phyloP scores from a whole-genome alignment of 2,113 vertebrate species.

The Turnix velox region DNA sequence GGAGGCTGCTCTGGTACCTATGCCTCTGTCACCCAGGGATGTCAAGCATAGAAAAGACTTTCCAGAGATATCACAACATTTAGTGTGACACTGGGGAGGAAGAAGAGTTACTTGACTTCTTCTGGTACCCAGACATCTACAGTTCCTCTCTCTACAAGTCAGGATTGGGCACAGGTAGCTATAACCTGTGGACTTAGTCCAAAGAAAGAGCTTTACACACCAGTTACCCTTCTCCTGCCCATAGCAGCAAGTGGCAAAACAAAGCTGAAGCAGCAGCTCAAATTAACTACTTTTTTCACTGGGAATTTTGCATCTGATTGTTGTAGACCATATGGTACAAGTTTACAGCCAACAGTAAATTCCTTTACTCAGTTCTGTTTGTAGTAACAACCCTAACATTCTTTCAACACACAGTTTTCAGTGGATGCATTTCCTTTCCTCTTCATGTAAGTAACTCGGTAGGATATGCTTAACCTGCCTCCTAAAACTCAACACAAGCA shows the following conservation, averaged over 20 bases:
- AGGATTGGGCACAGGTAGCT: not conserved
- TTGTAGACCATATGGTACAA: not conserved
- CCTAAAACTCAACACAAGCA: conserved; percentile 18
- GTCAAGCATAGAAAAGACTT: not conserved
- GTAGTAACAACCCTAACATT: not conserved
- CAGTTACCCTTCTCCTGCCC: not conserved
- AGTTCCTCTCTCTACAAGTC: not conserved
- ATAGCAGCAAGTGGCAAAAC: not conserved
- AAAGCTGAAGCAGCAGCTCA: not conserved
- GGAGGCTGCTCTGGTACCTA: not conserved
- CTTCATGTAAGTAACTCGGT: not conserved
- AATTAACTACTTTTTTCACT: not conserved
- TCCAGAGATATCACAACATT: not conserved
- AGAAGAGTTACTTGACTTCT: not conserved
- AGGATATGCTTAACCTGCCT: not conserved
- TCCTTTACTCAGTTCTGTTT: not conserved
- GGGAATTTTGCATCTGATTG: not conserved
- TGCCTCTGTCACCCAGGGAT: not conserved
- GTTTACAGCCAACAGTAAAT: conserved; percentile 36
- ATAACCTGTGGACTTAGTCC: not conserved
- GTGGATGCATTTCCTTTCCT: conserved; percentile 14
- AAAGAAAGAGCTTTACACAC: not conserved
- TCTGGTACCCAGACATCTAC: not conserved
- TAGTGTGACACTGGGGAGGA: not conserved
- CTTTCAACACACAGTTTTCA: not conserved